Percentiles rank a stretch among this genome's conserved stretches.
Evolutionary conservation across 2,888 invertebrate genomes (phyloP).

Genomic region (Quadroppia sp.): DNA sequence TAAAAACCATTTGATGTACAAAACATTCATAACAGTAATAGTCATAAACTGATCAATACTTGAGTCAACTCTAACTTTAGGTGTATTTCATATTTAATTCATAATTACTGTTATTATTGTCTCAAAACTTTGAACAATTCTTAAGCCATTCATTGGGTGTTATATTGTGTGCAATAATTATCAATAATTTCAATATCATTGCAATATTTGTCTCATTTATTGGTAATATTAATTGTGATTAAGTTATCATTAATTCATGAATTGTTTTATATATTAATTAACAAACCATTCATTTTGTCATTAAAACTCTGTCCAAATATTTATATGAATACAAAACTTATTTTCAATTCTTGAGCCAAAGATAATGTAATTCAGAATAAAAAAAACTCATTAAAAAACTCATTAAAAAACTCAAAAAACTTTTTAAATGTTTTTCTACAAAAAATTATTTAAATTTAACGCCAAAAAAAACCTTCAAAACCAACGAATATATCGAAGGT

Average conservation of each 20-base stretch:
- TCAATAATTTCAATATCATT: neutral
- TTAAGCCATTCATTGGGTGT: neutral
- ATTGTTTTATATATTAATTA: neutral
- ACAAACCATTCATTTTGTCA: too few relatives aligned
- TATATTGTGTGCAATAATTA: constrained; percentile 11
- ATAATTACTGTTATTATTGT: neutral
- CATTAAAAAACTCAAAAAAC: too few relatives aligned
- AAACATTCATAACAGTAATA: neutral
- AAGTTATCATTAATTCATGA: neutral
- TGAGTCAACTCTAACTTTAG: neutral
- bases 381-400: too few relatives aligned
- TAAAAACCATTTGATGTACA: neutral
- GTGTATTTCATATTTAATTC: neutral
- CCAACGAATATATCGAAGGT: too few relatives aligned
- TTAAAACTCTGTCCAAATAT: too few relatives aligned
- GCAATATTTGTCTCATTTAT: neutral
- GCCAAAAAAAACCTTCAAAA: too few relatives aligned
- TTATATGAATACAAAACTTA: too few relatives aligned
- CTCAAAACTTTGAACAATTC: neutral
- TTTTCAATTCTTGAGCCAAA: too few relatives aligned
- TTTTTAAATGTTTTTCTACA: too few relatives aligned
- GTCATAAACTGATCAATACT: neutral
- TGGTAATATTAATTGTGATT: too few relatives aligned
- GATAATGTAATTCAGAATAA: too few relatives aligned
- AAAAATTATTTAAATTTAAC: too few relatives aligned